Conservation (phyloP, 2,113 vertebrate genomes). For the Aegotheles bennettii region DNA sequence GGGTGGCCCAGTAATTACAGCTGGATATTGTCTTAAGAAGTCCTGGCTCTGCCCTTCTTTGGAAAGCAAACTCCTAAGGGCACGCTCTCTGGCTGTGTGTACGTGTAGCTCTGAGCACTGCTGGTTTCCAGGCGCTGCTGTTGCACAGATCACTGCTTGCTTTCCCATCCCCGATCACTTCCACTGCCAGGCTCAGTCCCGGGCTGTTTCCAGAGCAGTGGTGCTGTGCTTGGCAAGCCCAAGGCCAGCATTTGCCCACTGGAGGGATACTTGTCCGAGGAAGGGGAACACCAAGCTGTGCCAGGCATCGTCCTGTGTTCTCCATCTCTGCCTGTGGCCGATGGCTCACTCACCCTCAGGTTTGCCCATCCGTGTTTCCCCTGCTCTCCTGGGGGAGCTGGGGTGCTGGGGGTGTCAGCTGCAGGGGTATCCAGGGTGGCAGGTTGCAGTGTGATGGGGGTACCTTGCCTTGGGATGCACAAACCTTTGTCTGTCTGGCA, state of each 20-base stretch:
- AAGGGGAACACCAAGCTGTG: background rate
- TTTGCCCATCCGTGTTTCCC: background rate
- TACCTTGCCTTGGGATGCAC: background rate
- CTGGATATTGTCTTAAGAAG: constrained; percentile 20
- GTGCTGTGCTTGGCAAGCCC: background rate
- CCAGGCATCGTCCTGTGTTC: rapidly evolving
- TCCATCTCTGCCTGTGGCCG: rapidly evolving
- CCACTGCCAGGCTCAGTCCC: rapidly evolving
- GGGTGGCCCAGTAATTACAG: background rate
- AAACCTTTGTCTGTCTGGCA: background rate
- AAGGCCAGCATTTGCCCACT: rapidly evolving
- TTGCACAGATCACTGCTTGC: background rate
- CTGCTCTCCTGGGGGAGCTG: background rate
- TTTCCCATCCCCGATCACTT: background rate
- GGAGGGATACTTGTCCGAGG: rapidly evolving
- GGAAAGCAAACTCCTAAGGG: background rate
- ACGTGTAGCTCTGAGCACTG: background rate
- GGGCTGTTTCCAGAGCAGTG: background rate
- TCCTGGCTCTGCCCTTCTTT: constrained; percentile 38
- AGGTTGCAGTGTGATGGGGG: background rate
- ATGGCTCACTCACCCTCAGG: background rate
- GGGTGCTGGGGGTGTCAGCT: background rate
- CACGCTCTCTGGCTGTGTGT: rapidly evolving
- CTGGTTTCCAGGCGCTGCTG: background rate
- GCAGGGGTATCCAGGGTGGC: too few species aligned